These are phyloP conservation scores for Zaprionus obscuricornis DNA, from an alignment of 2,888 invertebrate species.

Conservation along the genomic window DNA sequence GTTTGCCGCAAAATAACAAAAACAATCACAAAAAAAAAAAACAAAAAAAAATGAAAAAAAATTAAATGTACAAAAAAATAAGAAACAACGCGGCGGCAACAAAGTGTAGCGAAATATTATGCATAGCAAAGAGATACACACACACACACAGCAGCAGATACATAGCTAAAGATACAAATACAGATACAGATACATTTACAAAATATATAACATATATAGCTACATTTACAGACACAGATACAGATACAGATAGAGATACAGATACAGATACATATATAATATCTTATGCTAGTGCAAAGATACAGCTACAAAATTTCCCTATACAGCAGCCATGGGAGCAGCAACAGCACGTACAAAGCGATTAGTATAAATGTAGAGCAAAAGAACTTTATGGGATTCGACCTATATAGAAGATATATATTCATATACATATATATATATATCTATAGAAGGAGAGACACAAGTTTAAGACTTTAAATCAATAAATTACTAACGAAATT, in stretches of 20 bases:
- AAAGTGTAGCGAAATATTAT: constrained; percentile 48
- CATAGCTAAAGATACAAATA: constrained; percentile 4
- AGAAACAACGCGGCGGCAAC: constrained; percentile 23
- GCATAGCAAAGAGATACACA: constrained; percentile 42
- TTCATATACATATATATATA: no score
- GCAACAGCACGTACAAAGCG: no score
- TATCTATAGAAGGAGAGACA: no score
- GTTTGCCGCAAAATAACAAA: constrained; percentile 40
- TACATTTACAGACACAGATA: constrained; percentile 15
- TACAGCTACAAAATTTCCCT: neutral
- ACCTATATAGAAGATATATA: no score
- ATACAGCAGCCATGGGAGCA: no score
- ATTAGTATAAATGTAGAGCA: no score
- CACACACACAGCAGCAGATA: constrained; percentile 14
- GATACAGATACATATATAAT: constrained; percentile 26
- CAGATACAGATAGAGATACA: constrained; percentile 11
- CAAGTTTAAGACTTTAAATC: no score
- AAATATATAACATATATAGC: no score
- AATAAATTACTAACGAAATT: no score
- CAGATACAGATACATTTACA: constrained; percentile 31
- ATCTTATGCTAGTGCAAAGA: constrained; percentile 11
- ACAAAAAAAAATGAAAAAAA: no score
- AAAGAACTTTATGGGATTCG: no score
- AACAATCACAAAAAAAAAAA: constrained; percentile 8
- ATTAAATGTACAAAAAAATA: no score